These are phyloP conservation scores for Lamprologus speciosus DNA, from an alignment of 2,113 vertebrate species.

Conservation along the genomic window DNA sequence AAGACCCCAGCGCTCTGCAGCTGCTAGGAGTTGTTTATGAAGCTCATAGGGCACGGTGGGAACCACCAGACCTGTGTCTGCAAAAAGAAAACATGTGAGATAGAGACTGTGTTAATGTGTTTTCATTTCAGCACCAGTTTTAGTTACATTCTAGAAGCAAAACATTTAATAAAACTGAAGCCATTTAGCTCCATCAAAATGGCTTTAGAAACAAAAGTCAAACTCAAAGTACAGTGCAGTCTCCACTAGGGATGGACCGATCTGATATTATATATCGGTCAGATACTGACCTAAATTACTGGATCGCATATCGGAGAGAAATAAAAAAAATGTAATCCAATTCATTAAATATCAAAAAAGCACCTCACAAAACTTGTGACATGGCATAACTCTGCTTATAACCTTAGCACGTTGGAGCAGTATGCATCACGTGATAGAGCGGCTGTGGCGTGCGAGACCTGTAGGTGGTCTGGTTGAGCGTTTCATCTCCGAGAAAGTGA, in stretches of 20 bases:
- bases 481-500: accelerated
- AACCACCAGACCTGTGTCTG: constrained; percentile 88
- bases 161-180: not conserved
- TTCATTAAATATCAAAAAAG: not conserved
- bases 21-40: constrained; percentile 80
- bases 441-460: not conserved
- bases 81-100: not conserved
- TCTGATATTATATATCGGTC: accelerated
- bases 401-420: not conserved
- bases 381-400: accelerated
- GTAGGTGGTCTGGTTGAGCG: accelerated
- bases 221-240: no score
- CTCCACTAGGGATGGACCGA: not conserved
- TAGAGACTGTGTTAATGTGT: not conserved
- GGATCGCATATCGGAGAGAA: accelerated
- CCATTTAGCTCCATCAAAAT: not conserved
- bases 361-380: not conserved
- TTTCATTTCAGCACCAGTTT: not conserved
- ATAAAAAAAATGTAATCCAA: not conserved
- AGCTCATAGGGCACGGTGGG: constrained; percentile 83
- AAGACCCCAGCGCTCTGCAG: constrained; percentile 83
- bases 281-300: accelerated
- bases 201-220: not conserved
- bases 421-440: not conserved
- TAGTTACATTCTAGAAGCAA: not conserved